Evolutionary conservation across 2,888 invertebrate genomes (phyloP).

Genomic region (Noctua pronuba): DNA sequence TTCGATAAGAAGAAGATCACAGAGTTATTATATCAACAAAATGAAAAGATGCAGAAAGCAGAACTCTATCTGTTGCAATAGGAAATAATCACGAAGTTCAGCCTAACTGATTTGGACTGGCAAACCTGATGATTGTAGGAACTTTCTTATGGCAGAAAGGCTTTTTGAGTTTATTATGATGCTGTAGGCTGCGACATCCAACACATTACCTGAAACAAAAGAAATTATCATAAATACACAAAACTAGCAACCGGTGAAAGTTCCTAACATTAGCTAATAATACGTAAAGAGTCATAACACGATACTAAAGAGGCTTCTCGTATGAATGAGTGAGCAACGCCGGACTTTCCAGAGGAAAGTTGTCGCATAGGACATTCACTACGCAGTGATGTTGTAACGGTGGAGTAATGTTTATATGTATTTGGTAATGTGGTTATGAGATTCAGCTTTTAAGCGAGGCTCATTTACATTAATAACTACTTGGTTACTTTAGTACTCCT

Average conservation of each 20-base stretch:
- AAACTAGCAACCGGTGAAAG: constrained; percentile 28
- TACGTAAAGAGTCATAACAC: constrained; percentile 30
- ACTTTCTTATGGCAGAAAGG: not conserved
- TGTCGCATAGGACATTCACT: constrained; percentile 36
- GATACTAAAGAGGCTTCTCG: constrained; percentile 33
- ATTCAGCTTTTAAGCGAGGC: not conserved
- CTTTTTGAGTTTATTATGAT: not conserved
- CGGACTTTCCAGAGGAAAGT: constrained; percentile 54
- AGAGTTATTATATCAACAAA: not conserved
- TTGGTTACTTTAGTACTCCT: constrained; percentile 1
- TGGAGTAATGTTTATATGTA: constrained; percentile 35
- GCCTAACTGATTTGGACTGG: not conserved
- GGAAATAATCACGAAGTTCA: not conserved
- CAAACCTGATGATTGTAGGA: not conserved
- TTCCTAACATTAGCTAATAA: constrained; percentile 29
- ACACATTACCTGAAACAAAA: constrained; percentile 56
- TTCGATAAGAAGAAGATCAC: not conserved
- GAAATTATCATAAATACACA: constrained; percentile 46
- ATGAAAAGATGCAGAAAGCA: not conserved
- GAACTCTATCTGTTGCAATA: not conserved
- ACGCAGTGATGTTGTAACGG: constrained; percentile 34
- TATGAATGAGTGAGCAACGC: constrained; percentile 27
- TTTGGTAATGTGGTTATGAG: constrained; percentile 42
- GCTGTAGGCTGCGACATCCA: not conserved
- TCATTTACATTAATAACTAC: constrained; percentile 14